These are phyloP conservation scores for Drosophila imparisetae DNA, from an alignment of 2,888 invertebrate genomes.

Conservation along the genomic window DNA sequence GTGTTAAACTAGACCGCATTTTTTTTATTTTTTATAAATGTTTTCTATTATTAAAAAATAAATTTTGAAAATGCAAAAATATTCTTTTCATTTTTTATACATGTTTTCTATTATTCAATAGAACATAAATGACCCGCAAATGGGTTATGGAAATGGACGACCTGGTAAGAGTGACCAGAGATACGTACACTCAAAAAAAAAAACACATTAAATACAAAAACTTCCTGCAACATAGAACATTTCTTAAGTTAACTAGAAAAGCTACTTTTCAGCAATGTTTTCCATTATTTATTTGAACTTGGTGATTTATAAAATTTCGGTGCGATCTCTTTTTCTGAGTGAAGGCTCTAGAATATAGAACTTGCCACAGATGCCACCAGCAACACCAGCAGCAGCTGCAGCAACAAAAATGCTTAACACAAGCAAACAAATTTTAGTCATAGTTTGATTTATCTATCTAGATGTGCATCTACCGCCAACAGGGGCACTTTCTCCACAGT, in stretches of 20 bases:
- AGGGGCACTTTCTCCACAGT: slow-evolving; percentile 7
- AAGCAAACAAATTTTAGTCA: slow-evolving; percentile 47
- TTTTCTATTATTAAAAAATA: neutral
- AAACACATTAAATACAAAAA: no score
- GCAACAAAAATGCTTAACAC: slow-evolving; percentile 4
- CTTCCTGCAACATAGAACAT: no score
- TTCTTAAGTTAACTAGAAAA: no score
- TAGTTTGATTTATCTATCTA: slow-evolving; percentile 67
- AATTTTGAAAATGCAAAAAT: neutral
- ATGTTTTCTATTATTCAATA: neutral
- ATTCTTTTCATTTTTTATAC: neutral
- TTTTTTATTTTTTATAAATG: neutral
- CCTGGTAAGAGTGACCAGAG: no score
- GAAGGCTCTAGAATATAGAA: neutral
- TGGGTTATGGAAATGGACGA: no score
- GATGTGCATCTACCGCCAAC: slow-evolving; percentile 45
- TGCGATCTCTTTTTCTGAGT: neutral
- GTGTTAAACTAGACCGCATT: no score
- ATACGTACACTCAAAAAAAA: no score
- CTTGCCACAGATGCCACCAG: neutral
- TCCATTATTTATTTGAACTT: neutral
- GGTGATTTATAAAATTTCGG: neutral
- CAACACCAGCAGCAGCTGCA: slow-evolving; percentile 10
- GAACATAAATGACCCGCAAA: no score
- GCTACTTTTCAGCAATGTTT: no score